These are phyloP conservation scores for Catotricha subobsoleta DNA, from an alignment of 2,888 invertebrate species.

Conservation along the genomic window DNA sequence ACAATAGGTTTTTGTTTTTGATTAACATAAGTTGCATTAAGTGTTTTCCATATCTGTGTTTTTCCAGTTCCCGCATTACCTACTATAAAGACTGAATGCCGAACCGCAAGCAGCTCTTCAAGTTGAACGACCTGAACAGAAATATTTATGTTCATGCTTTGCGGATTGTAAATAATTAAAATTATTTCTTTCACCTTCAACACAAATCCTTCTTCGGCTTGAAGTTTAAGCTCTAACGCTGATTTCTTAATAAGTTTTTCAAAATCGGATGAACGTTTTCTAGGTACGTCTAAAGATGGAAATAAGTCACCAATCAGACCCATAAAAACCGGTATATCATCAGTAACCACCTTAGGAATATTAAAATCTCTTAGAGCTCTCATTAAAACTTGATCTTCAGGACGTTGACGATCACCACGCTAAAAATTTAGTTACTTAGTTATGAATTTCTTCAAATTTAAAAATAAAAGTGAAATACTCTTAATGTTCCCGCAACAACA, in stretches of 20 bases:
- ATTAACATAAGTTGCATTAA: slow-evolving; percentile 54
- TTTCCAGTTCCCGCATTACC: slow-evolving; percentile 86
- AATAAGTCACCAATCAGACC: slow-evolving; percentile 87
- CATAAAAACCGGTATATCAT: slow-evolving; percentile 85
- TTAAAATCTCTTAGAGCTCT: slow-evolving; percentile 87
- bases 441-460: neutral
- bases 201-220: slow-evolving; percentile 81
- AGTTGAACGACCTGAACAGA: slow-evolving; percentile 53
- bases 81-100: slow-evolving; percentile 83
- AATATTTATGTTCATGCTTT: neutral
- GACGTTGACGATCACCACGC: slow-evolving; percentile 54
- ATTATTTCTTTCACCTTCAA: slow-evolving; percentile 33
- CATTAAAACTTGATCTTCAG: slow-evolving; percentile 92
- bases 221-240: slow-evolving; percentile 65
- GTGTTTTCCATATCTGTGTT: slow-evolving; percentile 82
- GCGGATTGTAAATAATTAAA: neutral
- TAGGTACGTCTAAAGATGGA: slow-evolving; percentile 80
- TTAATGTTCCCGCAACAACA: slow-evolving; percentile 85
- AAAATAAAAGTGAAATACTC: neutral
- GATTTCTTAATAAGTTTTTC: slow-evolving; percentile 65
- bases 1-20: slow-evolving; percentile 57
- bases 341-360: slow-evolving; percentile 85
- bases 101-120: slow-evolving; percentile 80
- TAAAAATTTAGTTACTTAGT: slow-evolving; percentile 15
- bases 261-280: slow-evolving; percentile 72